Percentiles rank a stretch among this genome's conserved stretches.
Evolutionary conservation across 2,888 invertebrate species (phyloP).

Genomic region (Drosophila incognita): DNA sequence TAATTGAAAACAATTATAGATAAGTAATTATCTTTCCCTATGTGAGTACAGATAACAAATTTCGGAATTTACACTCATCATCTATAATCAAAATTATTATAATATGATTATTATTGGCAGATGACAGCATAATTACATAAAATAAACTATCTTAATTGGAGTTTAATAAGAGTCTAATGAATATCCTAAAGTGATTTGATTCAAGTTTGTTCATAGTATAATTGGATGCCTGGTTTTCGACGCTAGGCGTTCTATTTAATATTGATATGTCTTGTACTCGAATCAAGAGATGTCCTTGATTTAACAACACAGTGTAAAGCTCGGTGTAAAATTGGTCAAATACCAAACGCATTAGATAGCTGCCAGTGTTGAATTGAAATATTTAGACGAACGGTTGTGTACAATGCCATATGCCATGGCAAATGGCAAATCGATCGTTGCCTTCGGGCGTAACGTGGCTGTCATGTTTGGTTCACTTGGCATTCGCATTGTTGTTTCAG

Average conservation of each 20-base stretch:
- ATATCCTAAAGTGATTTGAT: not conserved
- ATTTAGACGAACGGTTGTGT: slow-evolving; percentile 4
- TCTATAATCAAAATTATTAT: too few species aligned
- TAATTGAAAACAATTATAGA: not conserved
- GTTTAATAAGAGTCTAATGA: not conserved
- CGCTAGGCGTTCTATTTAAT: not conserved
- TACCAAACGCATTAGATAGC: not conserved
- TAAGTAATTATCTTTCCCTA: not conserved
- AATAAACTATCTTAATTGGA: not conserved
- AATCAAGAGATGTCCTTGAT: not conserved
- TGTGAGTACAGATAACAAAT: too few species aligned
- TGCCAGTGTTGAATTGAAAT: not conserved
- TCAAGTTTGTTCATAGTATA: not conserved
- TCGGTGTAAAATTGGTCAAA: not conserved
- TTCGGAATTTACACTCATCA: too few species aligned
- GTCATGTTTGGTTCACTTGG: slow-evolving; percentile 55
- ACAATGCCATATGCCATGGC: not conserved
- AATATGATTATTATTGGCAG: too few species aligned
- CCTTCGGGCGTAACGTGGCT: slow-evolving; percentile 37
- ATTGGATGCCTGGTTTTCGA: not conserved
- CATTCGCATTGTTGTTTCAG: slow-evolving; percentile 41
- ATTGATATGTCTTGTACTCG: not conserved
- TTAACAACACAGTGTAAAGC: not conserved
- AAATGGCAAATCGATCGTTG: slow-evolving; percentile 66
- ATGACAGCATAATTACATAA: not conserved